Base-by-base conservation (phyloP, 2,888 invertebrate species). In the Malacosoma neustria region DNA sequence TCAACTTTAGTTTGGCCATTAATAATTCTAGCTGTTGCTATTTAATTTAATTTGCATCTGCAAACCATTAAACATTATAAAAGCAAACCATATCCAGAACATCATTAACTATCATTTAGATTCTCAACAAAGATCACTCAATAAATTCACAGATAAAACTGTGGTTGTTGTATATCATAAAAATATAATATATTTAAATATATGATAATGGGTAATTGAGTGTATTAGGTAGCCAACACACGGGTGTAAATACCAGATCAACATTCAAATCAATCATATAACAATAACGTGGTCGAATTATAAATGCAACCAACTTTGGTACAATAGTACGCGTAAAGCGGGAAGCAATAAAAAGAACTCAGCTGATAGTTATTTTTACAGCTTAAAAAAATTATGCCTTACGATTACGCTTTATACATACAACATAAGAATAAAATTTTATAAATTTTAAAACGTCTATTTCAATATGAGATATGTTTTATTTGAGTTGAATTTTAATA, bases 221-320 rank as follows among this genome's bases (percentile, higher is more conserved):
- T 37, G 39, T 37, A 45, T 40, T 43, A 43, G 51, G 44, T 49
- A 40, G 48, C 37, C 35, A 37, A 30, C 36, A 36, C 38, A 40
- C 41, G 42, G 35, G 22, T 32, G 39, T 49, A 42, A 48, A 47
- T 46, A 46, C 40, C 40, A 13, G 14, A 36, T 22, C 43, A 42
- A 30, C 38, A 39, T 39, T 37, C 36, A 41, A 46, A 61, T 65
- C 62, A 51, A 63, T 61, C 54, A 61, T 49, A 39, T 48, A 38
- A 46, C 47, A 51, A 50, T 50, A 49, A 48, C 22, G 22, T 9
- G 22, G 22, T 22, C 22, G 22, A 22, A 22, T 22, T 22, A 6
- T 22, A 22, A 22, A 6, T 7, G 22, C 7, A 7, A 7, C 5
- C 1, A 49, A 54, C 50, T 43, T 46, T 33, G 35, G 38, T 9